Evolutionary conservation across 2,113 vertebrate species (phyloP).

Genomic region (Bos javanicus): DNA sequence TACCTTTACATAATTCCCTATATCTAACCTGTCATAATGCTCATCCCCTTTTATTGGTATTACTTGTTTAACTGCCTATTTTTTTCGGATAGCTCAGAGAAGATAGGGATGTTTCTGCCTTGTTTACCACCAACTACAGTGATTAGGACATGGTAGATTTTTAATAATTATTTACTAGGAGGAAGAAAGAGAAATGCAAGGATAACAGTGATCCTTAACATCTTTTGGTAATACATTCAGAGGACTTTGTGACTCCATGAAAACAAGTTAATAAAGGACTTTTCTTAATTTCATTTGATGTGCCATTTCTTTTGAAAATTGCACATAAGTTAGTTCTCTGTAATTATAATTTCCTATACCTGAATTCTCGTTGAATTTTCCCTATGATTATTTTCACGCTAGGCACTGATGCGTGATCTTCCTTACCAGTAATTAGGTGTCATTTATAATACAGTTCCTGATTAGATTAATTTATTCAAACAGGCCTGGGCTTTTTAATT

Average conservation of each 20-base stretch:
- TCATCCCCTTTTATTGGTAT: neutral
- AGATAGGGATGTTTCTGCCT: neutral
- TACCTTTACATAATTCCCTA: neutral
- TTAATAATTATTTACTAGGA: constrained; percentile 23
- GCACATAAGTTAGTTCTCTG: neutral
- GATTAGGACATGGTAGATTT: neutral
- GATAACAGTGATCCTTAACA: neutral
- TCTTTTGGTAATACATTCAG: neutral
- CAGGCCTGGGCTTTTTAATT: neutral
- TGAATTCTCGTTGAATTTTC: constrained; percentile 20
- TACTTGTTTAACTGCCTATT: neutral
- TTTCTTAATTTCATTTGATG: constrained; percentile 32
- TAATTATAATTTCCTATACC: constrained; percentile 28
- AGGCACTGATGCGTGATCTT: neutral
- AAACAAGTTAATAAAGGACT: constrained; percentile 32
- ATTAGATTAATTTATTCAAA: constrained; percentile 46
- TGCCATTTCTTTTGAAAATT: constrained; percentile 36
- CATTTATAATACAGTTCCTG: constrained; percentile 41
- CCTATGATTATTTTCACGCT: constrained; percentile 32
- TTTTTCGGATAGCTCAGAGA: neutral
- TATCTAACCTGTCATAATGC: neutral
- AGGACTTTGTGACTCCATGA: neutral
- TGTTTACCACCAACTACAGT: neutral
- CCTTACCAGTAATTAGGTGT: constrained; percentile 20
- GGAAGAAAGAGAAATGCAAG: neutral